Evolutionary conservation across 2,888 invertebrate species (phyloP), one percentile per base, ranked within the genome.

Genomic region (Mechanitis messenoides): DNA sequence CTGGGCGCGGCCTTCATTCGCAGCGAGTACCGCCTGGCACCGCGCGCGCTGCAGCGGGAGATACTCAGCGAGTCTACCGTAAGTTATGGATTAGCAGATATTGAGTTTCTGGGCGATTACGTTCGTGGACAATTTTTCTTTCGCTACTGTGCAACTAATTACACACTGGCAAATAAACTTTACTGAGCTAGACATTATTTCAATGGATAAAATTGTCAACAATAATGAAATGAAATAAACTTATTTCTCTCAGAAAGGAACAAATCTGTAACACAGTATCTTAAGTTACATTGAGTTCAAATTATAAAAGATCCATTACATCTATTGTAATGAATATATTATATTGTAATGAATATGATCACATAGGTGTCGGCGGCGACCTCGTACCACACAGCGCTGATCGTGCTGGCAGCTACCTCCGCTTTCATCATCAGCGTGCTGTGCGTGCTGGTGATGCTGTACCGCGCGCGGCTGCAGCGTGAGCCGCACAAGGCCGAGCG

Each of bases 391-490:
- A 93, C 95, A 11, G 94, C 95, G 53, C 90, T 95, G 31, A 93
- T 95, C 71, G 94, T 95, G 20, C 88, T 95, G 59, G 95, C 94
- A 33, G 94, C 95, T 1, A 94, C 94, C 6, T 95, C 95, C 3
- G 95, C 95, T 0, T 95, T 95, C 75, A 91, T 95, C 61, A 94
- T 95, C 77, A 94, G 94, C 76, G 93, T 95, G 31, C 89, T 95
- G 31, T 92, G 94, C 38, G 92, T 95, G 3, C 91, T 95, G 12
- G 91, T 95, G 2, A 93, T 95, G 91, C 83, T 95, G 12, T 95
- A 95, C 79, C 92, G 94, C 11, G 91, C 91, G 11, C 80, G 87
- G 64, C 76, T 92, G 35, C 91, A 90, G 68, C 72, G 90, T 11
- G 89, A 91, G 61, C 87, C 87, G 2, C 91, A 91, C 62, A 90